Base-by-base conservation (phyloP, 2,797 vertebrate species). In the Miichthys miiuy region DNA sequence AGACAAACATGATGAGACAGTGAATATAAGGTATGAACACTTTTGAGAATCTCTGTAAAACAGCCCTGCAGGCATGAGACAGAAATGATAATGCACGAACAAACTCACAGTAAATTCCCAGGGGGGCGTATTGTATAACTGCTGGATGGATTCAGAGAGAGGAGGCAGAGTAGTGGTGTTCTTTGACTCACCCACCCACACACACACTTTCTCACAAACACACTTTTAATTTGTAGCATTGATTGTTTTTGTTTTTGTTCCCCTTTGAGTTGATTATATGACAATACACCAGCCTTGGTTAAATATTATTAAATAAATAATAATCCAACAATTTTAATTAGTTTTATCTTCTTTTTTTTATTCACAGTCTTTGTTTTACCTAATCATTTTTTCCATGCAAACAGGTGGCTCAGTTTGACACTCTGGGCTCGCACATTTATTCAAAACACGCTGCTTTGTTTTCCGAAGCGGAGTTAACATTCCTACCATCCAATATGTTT, bases 401-500 rank as follows among this genome's bases (percentile, higher is more conserved):
- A 80, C 90, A 89, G 83, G 77, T 87, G 81, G 72, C 85, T 80
- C 86, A 58, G 77, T 77, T 88, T 81, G 86, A 93, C 80, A 70
- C 77, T n/a, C n/a, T n/a, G n/a, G 66, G 67, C 72, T 89, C 90
- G 92, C 88, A 83, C 75, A 76, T 93, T 86, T 88, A 90, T 89
- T 92, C 88, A 87, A 84, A 90, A 93, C 78, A 88, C 46, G 41
- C 72, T 69, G 72, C 80, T 89, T 88, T 91, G 90, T 93, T 93
- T 92, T 94, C 82, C 88, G 70, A 86, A 81, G 84, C 54, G 0
- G 69, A n/a, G 77, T 51, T 58, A 79, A 89, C 91, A 93, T 90
- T 94, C 93, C 90, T 80, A 81, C 81, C 81, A 91, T 93, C 89
- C 89, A 93, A 93, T 93, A 93, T 93, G 92, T 93, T 94, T 93